Evolutionary conservation across 1,140 invertebrate species (phyloP).

Genomic region (Dufourea novaeangliae): DNA sequence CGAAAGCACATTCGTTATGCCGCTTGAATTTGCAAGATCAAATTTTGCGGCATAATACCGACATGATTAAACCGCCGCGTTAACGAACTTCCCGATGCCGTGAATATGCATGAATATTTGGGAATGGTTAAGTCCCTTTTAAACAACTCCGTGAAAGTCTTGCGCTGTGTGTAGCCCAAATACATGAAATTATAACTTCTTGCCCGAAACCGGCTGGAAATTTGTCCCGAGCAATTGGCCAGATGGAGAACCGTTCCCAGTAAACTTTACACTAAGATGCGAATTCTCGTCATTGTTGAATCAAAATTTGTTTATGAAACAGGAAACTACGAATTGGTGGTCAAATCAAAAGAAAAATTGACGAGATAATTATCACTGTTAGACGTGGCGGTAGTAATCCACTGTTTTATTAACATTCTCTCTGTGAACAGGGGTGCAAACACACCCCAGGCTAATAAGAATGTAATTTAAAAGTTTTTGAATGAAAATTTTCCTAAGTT

Average conservation of each 20-base stretch:
- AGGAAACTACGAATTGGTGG: not conserved
- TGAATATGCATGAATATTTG: conserved; percentile 62
- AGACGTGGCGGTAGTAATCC: too few species aligned
- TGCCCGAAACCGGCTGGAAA: conserved; percentile 1
- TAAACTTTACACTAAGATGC: not conserved
- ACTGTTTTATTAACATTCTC: too few species aligned
- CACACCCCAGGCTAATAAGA: too few species aligned
- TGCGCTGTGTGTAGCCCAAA: conserved; percentile 30
- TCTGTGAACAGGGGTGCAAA: too few species aligned
- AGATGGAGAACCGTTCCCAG: not conserved
- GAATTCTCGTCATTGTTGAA: not conserved
- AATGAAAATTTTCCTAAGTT: too few species aligned
- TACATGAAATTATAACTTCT: conserved; percentile 51
- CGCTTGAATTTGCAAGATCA: conserved; percentile 47
- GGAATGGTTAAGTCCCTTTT: conserved; percentile 55
- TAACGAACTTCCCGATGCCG: conserved; percentile 49
- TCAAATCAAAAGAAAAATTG: not conserved
- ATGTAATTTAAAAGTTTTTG: too few species aligned
- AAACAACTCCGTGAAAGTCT: conserved; percentile 55
- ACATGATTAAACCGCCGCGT: conserved; percentile 57
- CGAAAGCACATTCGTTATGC: conserved; percentile 46
- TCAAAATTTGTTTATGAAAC: not conserved
- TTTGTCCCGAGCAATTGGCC: conserved; percentile 2
- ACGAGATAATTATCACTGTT: too few species aligned
- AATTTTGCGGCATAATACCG: conserved; percentile 60